Evolutionary conservation across 1,140 invertebrate species (phyloP), one percentile per base, ranked within the genome.

Genomic region (Drosophila bifasciata): DNA sequence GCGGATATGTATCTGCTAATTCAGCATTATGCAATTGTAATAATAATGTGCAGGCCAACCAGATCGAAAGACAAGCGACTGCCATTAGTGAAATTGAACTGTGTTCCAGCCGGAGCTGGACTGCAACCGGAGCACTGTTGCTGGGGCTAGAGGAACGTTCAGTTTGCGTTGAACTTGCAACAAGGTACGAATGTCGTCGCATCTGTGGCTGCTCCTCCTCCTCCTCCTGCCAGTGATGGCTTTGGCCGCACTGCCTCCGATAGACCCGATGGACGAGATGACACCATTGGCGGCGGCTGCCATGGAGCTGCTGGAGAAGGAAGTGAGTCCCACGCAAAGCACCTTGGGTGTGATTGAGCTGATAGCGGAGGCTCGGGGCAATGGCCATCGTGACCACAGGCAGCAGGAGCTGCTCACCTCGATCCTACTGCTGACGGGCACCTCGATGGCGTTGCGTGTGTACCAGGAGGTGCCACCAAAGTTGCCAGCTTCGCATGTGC

Each of bases 341-440:
- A 67, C 62, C 0, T 9, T 88, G 56, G 56, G 63, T 2, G 48
- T 88, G 0, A 45, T 89, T 21, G 78, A 76, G 25, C 32, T 83
- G 4, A 53, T 25, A 4, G 15, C n/a, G 4, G 7, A 21, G 5
- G 40, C 6, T 2, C 28, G 19, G 19, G 28, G 8, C 1, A 5
- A 39, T 13, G 32, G 32, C 13, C 45, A 60, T 3, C 16, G 28
- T 4, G 62, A 69, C 4, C 28, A 50, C 0, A 3, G 15, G 4
- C 63, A 86, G 32, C 32, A 58, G 32, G 48, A 36, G 15, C 46
- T 61, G 4, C 50, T 77, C 16, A 68, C 25, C 25, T 49, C 61
- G 16, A 25, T 88, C 9, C 21, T 88, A 1, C 19, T 3, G 3
- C 36, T 41, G 11, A n/a, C 78, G 21, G 60, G 61, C 0, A 28